These are phyloP conservation scores for Chironex yamaguchii DNA, from an alignment of 30 jellyfish, hydroid and myxozoan genomes.

Conservation along the genomic window DNA sequence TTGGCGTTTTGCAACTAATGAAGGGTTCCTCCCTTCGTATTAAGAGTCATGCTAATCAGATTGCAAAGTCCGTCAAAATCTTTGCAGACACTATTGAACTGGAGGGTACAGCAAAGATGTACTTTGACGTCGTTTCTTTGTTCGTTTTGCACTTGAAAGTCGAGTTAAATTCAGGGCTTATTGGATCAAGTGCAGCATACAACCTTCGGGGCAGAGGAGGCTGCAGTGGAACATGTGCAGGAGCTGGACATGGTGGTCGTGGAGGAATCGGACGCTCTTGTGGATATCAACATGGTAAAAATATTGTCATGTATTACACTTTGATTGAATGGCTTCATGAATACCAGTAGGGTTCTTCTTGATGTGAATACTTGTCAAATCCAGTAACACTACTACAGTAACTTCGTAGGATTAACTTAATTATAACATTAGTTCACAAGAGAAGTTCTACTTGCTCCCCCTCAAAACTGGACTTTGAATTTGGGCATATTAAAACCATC, in stretches of 20 bases:
- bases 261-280: constrained; percentile 67
- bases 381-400: too few relatives aligned
- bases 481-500: too few relatives aligned
- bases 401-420: too few relatives aligned
- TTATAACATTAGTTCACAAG: too few relatives aligned
- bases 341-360: too few relatives aligned
- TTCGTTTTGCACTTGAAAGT: constrained; percentile 37
- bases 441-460: too few relatives aligned
- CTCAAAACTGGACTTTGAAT: too few relatives aligned
- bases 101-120: constrained; percentile 51
- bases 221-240: constrained; percentile 58
- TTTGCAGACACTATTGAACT: constrained; percentile 44
- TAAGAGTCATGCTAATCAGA: constrained; percentile 36
- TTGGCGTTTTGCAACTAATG: constrained; percentile 48
- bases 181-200: constrained; percentile 35
- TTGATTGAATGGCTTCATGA: too few relatives aligned
- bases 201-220: constrained; percentile 55
- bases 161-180: constrained; percentile 53
- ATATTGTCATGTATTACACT: too few relatives aligned
- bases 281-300: too few relatives aligned
- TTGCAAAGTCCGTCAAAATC: constrained; percentile 39
- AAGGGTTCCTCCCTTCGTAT: constrained; percentile 31
- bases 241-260: constrained; percentile 72
- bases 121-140: constrained; percentile 53
- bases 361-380: too few relatives aligned